Evolutionary conservation across 2,888 invertebrate genomes (phyloP), one percentile per base, ranked within the genome.

Genomic region (Chrysotoxum bicinctum): DNA sequence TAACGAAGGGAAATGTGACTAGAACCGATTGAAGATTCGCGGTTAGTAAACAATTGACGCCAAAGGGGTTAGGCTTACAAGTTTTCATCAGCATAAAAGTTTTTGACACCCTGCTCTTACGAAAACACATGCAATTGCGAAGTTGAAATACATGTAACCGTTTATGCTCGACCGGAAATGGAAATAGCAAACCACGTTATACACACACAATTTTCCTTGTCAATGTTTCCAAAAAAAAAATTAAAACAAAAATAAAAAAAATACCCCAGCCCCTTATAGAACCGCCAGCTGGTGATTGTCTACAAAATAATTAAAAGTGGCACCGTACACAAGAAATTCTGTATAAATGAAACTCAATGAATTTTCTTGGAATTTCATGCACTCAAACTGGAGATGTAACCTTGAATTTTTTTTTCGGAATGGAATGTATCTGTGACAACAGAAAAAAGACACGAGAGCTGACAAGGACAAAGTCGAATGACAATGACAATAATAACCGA

Each of bases 231-330:
- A 68, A 43, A 19, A 56, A 68, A 23, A 1, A 64, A 50, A 35
- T 14, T 21, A 23, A 23, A 50, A 23, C 50, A 5, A 21, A 48
- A 21, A 48, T 1, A 2, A 50, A 50, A 14, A 50, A 7, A 23
- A 19, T 48, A 14, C 23, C 21, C 10, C 48, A 48, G 12, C 4
- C 21, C 48, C 14, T 8, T 16, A 16, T 4, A 26, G 5, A 45
- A 7, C 45, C 30, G 35, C 60, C 82, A 77, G 82, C 69, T 84
- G 74, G 75, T 75, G 74, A 79, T 70, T 84, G 50, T 75, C 70
- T 75, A 70, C 40, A 35, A 74, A 74, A 79, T 74, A 79, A 84
- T 84, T 84, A 84, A 74, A 75, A 79, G 16, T 64, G 26, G 40
- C 77, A 68, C 26, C 37, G 45, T 19, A 56, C 66, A 40, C 19